phyloP scores from a whole-genome alignment of 2,888 invertebrate genomes.

The Drosophila nr. fundita region DNA sequence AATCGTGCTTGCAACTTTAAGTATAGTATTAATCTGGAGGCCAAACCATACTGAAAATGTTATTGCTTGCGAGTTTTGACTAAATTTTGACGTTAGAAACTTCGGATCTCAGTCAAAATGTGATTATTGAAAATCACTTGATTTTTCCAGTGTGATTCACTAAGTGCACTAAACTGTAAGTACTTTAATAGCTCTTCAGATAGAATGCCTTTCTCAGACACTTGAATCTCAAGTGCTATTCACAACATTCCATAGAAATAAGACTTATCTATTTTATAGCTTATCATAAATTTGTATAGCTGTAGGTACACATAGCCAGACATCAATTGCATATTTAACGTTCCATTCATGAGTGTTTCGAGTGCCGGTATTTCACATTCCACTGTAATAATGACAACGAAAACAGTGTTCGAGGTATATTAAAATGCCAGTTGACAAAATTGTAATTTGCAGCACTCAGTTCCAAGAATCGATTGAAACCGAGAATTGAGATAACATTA shows the following conservation, averaged over 20 bases:
- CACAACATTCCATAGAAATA: background rate
- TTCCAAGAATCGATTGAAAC: constrained; percentile 59
- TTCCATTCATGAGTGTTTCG: constrained; percentile 28
- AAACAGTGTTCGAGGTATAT: constrained; percentile 42
- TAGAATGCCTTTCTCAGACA: background rate
- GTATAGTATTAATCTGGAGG: background rate
- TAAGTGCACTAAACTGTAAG: background rate
- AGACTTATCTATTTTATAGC: constrained; percentile 8
- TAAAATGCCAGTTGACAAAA: constrained; percentile 66
- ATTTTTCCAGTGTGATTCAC: background rate
- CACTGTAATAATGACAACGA: constrained; percentile 30
- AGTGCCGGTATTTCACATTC: constrained; percentile 38
- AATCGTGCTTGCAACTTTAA: background rate
- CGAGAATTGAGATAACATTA: constrained; percentile 56
- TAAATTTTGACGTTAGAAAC: background rate
- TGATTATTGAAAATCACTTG: background rate
- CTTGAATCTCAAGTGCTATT: background rate
- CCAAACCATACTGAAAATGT: background rate
- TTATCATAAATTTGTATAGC: constrained; percentile 12
- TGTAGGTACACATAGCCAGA: constrained; percentile 1
- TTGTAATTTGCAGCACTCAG: constrained; percentile 64
- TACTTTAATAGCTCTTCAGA: background rate
- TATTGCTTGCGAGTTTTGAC: background rate
- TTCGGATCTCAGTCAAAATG: background rate
- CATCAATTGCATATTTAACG: constrained; percentile 16